These are phyloP conservation scores for Corythornis vintsioides DNA, from an alignment of 2,113 vertebrate genomes.

Conservation along the genomic window DNA sequence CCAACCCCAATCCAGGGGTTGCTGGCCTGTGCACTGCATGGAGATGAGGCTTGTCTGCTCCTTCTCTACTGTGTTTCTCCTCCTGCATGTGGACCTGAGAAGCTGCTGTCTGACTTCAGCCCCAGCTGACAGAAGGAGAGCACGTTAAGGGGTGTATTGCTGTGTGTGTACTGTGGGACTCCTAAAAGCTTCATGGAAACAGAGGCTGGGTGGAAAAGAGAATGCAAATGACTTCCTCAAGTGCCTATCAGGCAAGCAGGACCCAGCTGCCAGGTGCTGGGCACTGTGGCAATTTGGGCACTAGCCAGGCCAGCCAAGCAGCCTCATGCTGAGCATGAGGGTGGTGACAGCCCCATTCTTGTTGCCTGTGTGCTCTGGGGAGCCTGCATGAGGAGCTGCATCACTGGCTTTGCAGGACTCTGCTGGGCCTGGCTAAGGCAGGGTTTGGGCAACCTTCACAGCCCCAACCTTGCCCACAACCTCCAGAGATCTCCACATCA, in stretches of 20 bases:
- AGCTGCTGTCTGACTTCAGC: background rate
- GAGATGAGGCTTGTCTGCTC: background rate
- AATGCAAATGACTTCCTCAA: background rate
- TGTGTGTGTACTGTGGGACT: fast-evolving
- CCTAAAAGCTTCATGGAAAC: background rate
- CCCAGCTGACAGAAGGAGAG: fast-evolving
- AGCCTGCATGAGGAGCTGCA: background rate
- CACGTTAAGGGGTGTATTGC: fast-evolving
- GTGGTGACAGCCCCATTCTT: fast-evolving
- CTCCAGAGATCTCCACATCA: no score
- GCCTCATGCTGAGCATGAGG: background rate
- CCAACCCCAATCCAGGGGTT: background rate
- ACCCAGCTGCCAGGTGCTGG: background rate
- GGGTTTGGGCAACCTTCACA: background rate
- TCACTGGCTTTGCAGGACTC: fast-evolving
- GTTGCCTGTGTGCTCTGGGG: fast-evolving
- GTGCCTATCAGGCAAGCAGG: background rate
- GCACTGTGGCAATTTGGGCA: fast-evolving
- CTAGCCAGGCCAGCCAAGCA: background rate
- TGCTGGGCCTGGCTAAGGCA: background rate
- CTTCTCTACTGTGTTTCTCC: background rate
- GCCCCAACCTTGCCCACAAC: no score
- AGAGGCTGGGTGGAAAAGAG: background rate
- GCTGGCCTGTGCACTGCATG: no score
- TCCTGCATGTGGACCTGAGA: background rate